These are phyloP conservation scores for Saccopteryx leptura DNA, from an alignment of 2,113 vertebrate genomes.

Conservation along the genomic window DNA sequence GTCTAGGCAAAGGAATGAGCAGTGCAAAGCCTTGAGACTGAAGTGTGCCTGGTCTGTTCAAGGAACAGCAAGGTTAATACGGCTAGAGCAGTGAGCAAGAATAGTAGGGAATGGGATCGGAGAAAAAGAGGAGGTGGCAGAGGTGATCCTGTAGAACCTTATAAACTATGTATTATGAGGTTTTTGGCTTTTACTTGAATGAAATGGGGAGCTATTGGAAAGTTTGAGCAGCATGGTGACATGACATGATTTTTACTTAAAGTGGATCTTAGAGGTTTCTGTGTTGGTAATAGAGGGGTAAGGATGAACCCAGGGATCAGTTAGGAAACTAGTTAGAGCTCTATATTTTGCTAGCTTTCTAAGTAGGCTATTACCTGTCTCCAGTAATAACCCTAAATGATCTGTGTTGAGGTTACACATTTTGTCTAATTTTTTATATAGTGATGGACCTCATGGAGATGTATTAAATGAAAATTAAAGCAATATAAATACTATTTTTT, in stretches of 20 bases:
- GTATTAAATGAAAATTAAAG: slow-evolving; percentile 37
- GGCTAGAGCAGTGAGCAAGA: not conserved
- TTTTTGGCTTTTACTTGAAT: slow-evolving; percentile 20
- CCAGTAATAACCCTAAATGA: not conserved
- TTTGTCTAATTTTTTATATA: slow-evolving; percentile 48
- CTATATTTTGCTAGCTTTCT: not conserved
- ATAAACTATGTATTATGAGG: not conserved
- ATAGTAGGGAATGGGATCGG: not conserved
- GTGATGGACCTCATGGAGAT: not conserved
- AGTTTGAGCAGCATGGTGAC: not conserved
- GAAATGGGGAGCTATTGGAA: not conserved
- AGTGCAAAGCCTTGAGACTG: not conserved
- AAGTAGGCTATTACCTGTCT: not conserved
- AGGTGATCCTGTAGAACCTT: not conserved
- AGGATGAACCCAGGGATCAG: not conserved
- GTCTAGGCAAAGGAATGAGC: not conserved
- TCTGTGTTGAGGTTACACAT: not conserved
- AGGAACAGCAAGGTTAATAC: not conserved
- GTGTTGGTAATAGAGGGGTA: not conserved
- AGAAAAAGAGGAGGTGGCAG: not conserved
- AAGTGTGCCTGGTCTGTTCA: not conserved
- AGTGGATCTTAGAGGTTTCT: not conserved
- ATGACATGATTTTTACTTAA: slow-evolving; percentile 26
- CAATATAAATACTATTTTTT: not conserved
- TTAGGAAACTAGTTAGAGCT: not conserved